Evolutionary conservation across 2,888 invertebrate species (phyloP), one percentile per base, ranked within the genome.

Genomic region (Andrena fulva): DNA sequence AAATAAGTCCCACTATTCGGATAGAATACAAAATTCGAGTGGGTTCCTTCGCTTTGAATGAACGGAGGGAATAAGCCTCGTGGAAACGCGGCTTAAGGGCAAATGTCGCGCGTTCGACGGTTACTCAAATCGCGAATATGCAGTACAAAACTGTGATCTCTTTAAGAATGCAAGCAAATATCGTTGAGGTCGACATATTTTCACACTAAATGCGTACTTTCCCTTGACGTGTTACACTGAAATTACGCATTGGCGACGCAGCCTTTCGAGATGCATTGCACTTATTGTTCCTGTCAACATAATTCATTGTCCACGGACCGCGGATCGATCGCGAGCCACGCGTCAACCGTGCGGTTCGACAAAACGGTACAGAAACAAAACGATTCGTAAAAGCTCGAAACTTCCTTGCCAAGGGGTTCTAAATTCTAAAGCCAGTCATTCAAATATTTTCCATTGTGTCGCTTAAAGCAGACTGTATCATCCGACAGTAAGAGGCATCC

Each of bases 261-360:
- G 8, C 20, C n/a, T 52, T 54, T 52, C n/a, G 33, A 8, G 12
- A 67, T 31, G 31, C n/a, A 67, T 52, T 33, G 10, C 20, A 31
- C 52, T 52, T 67, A 33, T 29, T 50, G 24, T 24, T 52, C n/a
- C 31, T 29, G 16, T n/a, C 66, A 67, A 67, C 27, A 20, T 52
- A 52, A 67, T 48, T 48, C 52, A 31, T 67, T 52, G 31, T 29
- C 31, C 12, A 33, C 16, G 20, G 20, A 62, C 31, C 42, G 42
- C 59, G 59, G 27, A 70, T 70, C 59, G 33, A 59, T 59, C 16
- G 10, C n/a, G 16, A 69, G 27, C 56, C 24, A 27, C 27, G 56
- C 56, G 33, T 24, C 29, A 56, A 33, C 31, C 24, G 24, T 42
- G 48, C 2, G 8, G 42, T 70, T 59, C 27, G 35, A 29, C 42